Conservation (phyloP, 2,113 vertebrate species). For the Cervus canadensis region DNA sequence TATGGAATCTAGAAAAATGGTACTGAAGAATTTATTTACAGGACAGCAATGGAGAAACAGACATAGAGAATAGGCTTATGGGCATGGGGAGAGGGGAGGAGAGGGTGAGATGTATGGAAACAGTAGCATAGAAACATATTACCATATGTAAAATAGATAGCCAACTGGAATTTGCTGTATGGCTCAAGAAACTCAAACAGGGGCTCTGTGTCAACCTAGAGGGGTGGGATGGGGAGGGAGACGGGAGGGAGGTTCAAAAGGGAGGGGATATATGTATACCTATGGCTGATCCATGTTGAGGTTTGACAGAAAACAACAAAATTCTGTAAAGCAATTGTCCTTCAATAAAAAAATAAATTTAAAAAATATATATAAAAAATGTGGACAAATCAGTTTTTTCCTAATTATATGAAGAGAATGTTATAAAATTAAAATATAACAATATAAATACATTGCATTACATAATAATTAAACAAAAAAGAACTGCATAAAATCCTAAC, state of each 20-base stretch:
- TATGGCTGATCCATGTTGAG: background rate
- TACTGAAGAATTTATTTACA: background rate
- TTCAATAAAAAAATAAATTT: background rate
- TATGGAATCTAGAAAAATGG: background rate
- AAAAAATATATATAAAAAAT: background rate
- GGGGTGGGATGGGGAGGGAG: background rate
- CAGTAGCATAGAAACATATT: background rate
- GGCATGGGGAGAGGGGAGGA: background rate
- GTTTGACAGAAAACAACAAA: background rate
- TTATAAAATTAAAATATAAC: slow-evolving; percentile 1
- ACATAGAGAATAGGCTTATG: background rate
- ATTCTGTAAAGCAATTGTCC: background rate
- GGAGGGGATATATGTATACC: background rate
- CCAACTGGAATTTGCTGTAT: background rate
- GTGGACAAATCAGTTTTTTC: background rate
- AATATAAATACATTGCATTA: background rate
- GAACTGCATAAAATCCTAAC: background rate
- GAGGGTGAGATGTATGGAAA: background rate
- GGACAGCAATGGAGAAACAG: background rate
- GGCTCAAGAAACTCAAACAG: background rate
- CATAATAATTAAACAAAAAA: background rate
- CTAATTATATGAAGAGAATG: background rate
- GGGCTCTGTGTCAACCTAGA: background rate
- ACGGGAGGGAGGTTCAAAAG: background rate
- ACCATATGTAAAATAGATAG: background rate